Evolutionary conservation across 1,140 invertebrate species (phyloP).

Genomic region (Physella acuta): DNA sequence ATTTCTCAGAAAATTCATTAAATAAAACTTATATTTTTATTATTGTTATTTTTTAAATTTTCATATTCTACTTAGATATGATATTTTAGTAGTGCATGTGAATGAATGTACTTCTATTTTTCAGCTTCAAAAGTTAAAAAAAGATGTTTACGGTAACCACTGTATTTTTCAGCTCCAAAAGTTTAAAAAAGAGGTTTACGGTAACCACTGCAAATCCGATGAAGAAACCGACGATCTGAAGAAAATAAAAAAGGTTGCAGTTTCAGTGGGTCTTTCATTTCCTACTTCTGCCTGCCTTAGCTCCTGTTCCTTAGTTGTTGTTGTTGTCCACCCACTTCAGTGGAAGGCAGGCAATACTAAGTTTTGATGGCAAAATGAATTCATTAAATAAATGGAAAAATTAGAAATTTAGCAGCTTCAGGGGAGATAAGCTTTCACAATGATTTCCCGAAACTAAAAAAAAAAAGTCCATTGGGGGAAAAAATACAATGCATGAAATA

Average conservation of each 20-base stretch:
- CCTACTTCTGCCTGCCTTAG: constrained; percentile 17
- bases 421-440: no score
- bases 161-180: constrained; percentile 72
- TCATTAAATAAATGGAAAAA: no score
- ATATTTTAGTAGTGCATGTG: no score
- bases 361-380: no score
- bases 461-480: no score
- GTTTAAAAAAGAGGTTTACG: constrained; percentile 74
- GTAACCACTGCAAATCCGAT: constrained; percentile 59
- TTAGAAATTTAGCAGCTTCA: no score
- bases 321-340: not conserved
- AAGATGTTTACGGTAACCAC: constrained; percentile 66
- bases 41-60: constrained; percentile 4
- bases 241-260: constrained; percentile 84
- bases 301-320: constrained; percentile 7
- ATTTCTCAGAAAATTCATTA: no score
- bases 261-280: constrained; percentile 27
- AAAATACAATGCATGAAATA: no score
- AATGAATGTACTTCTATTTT: no score
- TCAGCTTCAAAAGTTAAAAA: constrained; percentile 80
- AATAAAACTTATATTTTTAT: not conserved
- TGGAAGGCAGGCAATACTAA: constrained; percentile 19
- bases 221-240: constrained; percentile 71
- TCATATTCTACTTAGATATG: not conserved
- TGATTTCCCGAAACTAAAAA: no score